These are phyloP conservation scores for Ptilonorhynchus violaceus DNA, from an alignment of 2,113 vertebrate genomes.

Conservation along the genomic window DNA sequence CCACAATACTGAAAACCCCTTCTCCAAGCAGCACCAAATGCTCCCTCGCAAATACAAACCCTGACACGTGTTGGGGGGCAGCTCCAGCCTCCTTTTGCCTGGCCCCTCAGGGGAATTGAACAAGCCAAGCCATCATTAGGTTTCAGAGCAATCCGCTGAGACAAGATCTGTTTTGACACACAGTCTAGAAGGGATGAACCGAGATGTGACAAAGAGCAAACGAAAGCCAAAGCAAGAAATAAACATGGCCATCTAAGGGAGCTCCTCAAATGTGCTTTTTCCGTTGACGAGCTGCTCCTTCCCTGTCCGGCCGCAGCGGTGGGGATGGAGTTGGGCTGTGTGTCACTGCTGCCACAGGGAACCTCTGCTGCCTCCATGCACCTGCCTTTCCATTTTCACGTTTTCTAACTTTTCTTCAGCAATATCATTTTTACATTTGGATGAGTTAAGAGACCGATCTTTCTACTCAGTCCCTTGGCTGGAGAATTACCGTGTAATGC, in stretches of 20 bases:
- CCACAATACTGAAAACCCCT: not conserved
- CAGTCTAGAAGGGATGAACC: not conserved
- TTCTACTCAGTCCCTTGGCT: not conserved
- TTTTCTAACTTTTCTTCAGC: not conserved
- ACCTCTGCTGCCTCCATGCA: not conserved
- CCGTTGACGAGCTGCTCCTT: not conserved
- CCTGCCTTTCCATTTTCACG: not conserved
- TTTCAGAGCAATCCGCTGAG: not conserved
- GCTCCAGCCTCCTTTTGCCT: not conserved
- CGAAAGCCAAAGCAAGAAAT: not conserved
- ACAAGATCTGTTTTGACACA: not conserved
- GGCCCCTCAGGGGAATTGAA: not conserved
- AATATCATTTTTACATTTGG: not conserved
- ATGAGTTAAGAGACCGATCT: not conserved
- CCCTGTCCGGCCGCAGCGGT: not conserved
- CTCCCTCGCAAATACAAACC: not conserved
- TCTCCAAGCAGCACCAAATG: not conserved
- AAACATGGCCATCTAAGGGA: not conserved
- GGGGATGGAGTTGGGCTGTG: not conserved
- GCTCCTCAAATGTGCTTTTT: not conserved
- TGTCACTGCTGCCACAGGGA: not conserved
- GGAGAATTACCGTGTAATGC: not conserved
- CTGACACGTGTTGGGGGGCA: not conserved
- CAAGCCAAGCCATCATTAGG: not conserved
- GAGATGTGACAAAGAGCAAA: not conserved